Percentiles rank a stretch among this genome's conserved stretches.
phyloP scores from a whole-genome alignment of 2,797 vertebrate genomes.

The Carduelis carduelis region DNA sequence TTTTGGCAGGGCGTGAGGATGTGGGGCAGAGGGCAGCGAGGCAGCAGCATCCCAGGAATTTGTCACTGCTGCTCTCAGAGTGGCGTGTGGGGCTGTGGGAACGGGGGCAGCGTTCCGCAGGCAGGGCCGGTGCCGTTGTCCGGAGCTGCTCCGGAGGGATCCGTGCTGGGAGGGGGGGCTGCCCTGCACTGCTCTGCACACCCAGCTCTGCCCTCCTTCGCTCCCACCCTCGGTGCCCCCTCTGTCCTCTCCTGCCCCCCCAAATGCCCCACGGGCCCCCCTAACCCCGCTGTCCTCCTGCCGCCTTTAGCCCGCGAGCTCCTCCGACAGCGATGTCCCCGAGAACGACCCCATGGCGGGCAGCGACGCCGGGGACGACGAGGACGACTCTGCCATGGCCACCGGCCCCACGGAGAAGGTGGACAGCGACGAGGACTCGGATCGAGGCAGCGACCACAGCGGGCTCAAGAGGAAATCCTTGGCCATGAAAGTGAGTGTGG shows the following conservation, averaged over 20 bases:
- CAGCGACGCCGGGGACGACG: slow-evolving; percentile 73
- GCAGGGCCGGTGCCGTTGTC: accelerated
- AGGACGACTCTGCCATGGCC: slow-evolving; percentile 73
- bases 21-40: not conserved
- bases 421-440: slow-evolving; percentile 86
- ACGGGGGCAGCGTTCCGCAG: accelerated
- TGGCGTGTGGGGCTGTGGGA: not conserved
- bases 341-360: slow-evolving; percentile 80
- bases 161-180: not conserved
- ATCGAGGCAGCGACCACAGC: slow-evolving; percentile 85
- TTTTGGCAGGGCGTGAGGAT: not conserved
- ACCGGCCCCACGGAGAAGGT: slow-evolving; percentile 77
- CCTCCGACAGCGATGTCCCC: slow-evolving; percentile 88
- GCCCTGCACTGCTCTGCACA: not conserved
- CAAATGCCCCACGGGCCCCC: accelerated
- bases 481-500: slow-evolving; percentile 79
- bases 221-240: not conserved
- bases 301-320: slow-evolving; percentile 83
- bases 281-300: accelerated
- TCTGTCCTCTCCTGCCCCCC: not conserved
- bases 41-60: not conserved
- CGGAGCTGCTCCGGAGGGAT: not conserved
- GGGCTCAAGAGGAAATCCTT: slow-evolving; percentile 85
- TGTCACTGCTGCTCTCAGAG: not conserved
- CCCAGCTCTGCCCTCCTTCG: not conserved